Evolutionary conservation across 2,888 invertebrate genomes (phyloP).

Genomic region (Cecidostiba fungosa): DNA sequence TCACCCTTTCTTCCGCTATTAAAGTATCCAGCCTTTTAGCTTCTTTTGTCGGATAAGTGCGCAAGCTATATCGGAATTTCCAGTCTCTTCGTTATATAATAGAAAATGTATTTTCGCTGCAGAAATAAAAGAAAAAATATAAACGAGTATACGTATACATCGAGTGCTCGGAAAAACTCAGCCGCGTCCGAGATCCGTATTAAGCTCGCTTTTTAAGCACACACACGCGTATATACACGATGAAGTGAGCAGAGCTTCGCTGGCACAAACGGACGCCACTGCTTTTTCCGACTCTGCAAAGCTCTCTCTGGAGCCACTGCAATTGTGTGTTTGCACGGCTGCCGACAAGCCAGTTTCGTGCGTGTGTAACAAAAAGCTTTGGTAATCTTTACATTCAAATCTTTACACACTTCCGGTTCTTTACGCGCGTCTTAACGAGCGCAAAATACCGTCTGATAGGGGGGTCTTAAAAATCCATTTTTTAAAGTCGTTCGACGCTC

Average conservation of each 20-base stretch:
- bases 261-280: slow-evolving; percentile 1
- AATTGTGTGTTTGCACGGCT: not conserved
- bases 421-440: not conserved
- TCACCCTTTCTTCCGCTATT: slow-evolving; percentile 22
- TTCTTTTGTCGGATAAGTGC: not conserved
- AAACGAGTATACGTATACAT: too few species aligned
- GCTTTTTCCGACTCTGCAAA: not conserved
- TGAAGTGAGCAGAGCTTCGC: not conserved
- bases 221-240: not conserved
- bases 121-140: not conserved
- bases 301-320: not conserved
- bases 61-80: not conserved
- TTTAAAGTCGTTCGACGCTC: slow-evolving; percentile 3
- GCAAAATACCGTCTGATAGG: not conserved
- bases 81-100: not conserved
- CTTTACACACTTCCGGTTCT: not conserved
- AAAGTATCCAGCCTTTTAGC: slow-evolving; percentile 21
- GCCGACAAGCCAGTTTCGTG: too few species aligned
- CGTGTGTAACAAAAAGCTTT: not conserved
- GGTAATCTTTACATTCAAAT: not conserved
- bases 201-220: slow-evolving; percentile 28
- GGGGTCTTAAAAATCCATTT: slow-evolving; percentile 13
- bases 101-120: not conserved
- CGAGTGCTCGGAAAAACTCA: not conserved
- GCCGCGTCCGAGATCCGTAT: slow-evolving; percentile 20